Percentiles rank a stretch among this genome's conserved stretches.
Conservation (phyloP, 2,113 vertebrate genomes). For the Phaethornis superciliosus region DNA sequence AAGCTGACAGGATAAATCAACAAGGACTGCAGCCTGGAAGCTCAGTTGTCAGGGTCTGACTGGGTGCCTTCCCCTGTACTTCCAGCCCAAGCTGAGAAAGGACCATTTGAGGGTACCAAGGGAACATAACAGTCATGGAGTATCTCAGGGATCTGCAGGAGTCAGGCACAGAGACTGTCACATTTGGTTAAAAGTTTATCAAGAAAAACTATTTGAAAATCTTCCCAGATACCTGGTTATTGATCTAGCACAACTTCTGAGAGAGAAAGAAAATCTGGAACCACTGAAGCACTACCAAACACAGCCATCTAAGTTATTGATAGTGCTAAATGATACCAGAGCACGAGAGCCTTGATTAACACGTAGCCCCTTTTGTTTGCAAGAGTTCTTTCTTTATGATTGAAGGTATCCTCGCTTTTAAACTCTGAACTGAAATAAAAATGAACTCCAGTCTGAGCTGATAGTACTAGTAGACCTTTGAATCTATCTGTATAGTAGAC, state of each 20-base stretch:
- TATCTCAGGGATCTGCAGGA: background rate
- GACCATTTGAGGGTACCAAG: background rate
- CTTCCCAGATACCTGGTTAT: background rate
- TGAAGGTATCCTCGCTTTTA: background rate
- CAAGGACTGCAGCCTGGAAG: background rate
- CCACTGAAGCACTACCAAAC: background rate
- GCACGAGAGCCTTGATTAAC: background rate
- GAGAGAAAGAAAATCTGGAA: background rate
- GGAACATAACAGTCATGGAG: background rate
- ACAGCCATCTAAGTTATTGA: background rate
- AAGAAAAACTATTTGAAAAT: background rate
- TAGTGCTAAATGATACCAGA: background rate
- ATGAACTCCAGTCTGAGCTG: background rate
- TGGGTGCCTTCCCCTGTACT: background rate
- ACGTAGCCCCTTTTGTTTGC: background rate
- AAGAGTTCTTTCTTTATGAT: background rate
- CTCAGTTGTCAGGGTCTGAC: background rate
- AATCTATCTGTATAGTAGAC: no score
- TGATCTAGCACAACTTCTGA: background rate
- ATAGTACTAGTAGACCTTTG: background rate
- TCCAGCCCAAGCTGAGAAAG: background rate
- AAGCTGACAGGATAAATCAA: background rate
- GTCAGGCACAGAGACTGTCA: background rate
- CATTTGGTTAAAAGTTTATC: background rate
- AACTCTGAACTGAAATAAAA: background rate